These are phyloP conservation scores for Archips crataeganus DNA, from an alignment of 2,888 invertebrate species.

Conservation along the genomic window DNA sequence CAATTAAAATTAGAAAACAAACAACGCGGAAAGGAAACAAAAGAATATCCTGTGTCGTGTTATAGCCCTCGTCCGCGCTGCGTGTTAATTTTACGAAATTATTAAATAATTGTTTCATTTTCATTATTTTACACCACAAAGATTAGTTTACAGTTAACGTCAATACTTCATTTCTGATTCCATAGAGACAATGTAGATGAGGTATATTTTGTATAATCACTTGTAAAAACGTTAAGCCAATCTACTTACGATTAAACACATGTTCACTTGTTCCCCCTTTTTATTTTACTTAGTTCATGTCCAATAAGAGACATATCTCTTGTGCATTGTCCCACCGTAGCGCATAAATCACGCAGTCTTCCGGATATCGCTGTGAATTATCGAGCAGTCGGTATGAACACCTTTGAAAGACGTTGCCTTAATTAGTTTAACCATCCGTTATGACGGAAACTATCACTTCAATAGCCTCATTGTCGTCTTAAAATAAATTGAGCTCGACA, in stretches of 20 bases:
- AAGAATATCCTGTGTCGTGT: too few species aligned
- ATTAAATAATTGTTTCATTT: too few species aligned
- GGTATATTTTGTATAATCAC: neutral
- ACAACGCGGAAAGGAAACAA: too few species aligned
- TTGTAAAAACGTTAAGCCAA: neutral
- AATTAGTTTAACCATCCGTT: slow-evolving; percentile 28
- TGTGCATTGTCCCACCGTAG: slow-evolving; percentile 44
- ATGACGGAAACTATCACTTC: slow-evolving; percentile 30
- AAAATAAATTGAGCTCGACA: neutral
- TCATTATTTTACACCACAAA: too few species aligned
- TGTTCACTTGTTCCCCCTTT: neutral
- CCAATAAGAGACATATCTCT: neutral
- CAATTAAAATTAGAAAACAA: too few species aligned
- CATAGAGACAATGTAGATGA: too few species aligned
- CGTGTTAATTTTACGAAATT: too few species aligned
- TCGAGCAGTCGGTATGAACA: slow-evolving; percentile 49
- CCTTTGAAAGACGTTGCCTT: slow-evolving; percentile 31
- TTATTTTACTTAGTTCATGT: neutral
- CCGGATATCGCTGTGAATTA: slow-evolving; percentile 50
- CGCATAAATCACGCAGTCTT: slow-evolving; percentile 56
- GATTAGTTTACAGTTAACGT: too few species aligned
- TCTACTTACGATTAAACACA: neutral
- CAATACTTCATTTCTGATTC: too few species aligned
- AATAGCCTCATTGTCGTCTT: neutral
- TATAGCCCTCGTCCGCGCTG: too few species aligned